These are phyloP conservation scores for Cisticola juncidis DNA, from an alignment of 2,113 vertebrate species.

Conservation along the genomic window DNA sequence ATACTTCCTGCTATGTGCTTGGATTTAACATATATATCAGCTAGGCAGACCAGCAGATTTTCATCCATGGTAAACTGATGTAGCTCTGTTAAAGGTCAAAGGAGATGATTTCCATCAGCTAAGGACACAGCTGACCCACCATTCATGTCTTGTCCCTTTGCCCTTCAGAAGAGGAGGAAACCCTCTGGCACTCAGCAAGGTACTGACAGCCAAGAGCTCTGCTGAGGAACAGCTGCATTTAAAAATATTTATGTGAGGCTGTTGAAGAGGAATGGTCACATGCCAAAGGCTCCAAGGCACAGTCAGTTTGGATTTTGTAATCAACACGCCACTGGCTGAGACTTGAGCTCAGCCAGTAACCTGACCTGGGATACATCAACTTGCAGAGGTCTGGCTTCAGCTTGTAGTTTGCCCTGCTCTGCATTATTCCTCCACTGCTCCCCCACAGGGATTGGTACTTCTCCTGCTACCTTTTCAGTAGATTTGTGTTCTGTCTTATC, in stretches of 20 bases:
- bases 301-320: conserved; percentile 40
- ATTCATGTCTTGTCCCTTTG: background rate
- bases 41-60: background rate
- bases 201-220: background rate
- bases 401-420: background rate
- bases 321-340: background rate
- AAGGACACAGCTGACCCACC: background rate
- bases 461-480: conserved; percentile 12
- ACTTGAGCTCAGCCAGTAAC: background rate
- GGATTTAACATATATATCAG: background rate
- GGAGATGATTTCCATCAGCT: background rate
- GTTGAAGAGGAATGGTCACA: background rate
- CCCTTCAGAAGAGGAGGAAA: background rate
- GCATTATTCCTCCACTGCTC: background rate
- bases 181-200: background rate
- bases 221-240: background rate
- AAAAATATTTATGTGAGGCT: background rate
- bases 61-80: background rate
- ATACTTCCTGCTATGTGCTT: background rate
- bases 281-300: background rate
- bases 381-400: background rate
- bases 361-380: background rate
- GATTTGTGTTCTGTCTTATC: conserved; percentile 5
- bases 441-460: background rate
- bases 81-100: background rate